These are phyloP conservation scores for Ceratina japonica DNA, from an alignment of 1,140 invertebrate genomes.

Conservation along the genomic window DNA sequence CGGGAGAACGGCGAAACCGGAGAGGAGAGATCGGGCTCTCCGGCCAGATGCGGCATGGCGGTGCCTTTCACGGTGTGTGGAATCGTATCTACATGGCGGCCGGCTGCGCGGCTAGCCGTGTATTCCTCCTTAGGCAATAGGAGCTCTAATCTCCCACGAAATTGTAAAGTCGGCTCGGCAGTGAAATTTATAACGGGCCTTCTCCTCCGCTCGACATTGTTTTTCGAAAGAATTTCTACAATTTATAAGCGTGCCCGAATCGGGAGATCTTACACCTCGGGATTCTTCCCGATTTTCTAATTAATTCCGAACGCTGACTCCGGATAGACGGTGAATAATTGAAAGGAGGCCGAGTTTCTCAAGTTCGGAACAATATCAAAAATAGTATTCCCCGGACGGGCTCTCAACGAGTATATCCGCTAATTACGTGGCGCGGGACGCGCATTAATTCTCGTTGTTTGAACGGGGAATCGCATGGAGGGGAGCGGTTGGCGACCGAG, in stretches of 20 bases:
- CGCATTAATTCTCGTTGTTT: constrained; percentile 19
- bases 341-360: too few relatives aligned
- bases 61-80: constrained; percentile 59
- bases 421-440: constrained; percentile 23
- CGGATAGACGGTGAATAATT: too few relatives aligned
- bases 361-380: not conserved
- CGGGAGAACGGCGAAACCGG: constrained; percentile 2
- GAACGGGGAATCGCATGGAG: not conserved
- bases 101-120: constrained; percentile 39
- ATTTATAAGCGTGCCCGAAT: not conserved
- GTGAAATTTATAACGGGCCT: constrained; percentile 66
- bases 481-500: constrained; percentile 15
- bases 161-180: constrained; percentile 63
- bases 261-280: too few relatives aligned
- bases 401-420: not conserved
- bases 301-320: too few relatives aligned
- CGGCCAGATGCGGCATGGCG: constrained; percentile 54
- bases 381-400: not conserved
- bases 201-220: too few relatives aligned
- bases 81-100: constrained; percentile 55
- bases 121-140: constrained; percentile 64
- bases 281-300: too few relatives aligned
- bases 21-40: constrained; percentile 52
- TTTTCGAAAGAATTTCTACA: constrained; percentile 19
- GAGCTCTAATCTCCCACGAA: constrained; percentile 71